A percentile compares a stretch with the other conserved stretches of the same genome.
Evolutionary conservation across 2,797 vertebrate genomes (phyloP).

Genomic region (Leptodactylus fallax): DNA sequence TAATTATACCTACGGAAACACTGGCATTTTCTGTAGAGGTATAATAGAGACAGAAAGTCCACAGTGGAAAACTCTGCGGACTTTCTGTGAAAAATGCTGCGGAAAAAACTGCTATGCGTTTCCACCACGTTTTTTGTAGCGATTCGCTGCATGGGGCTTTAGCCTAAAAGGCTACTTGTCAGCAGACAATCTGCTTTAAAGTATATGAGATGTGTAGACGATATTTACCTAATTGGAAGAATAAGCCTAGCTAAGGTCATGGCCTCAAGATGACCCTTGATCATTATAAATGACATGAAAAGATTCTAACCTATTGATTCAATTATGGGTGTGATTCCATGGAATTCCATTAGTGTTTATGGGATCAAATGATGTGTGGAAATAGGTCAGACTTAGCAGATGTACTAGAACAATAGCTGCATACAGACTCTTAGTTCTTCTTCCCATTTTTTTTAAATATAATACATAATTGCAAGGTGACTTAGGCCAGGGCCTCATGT

Average conservation of each 20-base stretch:
- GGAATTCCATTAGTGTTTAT: constrained; percentile 49
- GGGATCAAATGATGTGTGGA: constrained; percentile 12
- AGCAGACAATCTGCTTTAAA: background rate
- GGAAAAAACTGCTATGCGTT: too few species aligned
- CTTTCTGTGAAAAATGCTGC: too few species aligned
- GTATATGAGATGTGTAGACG: background rate
- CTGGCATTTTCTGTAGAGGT: too few species aligned
- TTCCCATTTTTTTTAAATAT: too few species aligned
- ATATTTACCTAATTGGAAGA: background rate
- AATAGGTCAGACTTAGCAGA: background rate
- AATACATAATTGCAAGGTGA: too few species aligned
- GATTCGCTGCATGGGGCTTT: too few species aligned
- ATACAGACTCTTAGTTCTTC: background rate
- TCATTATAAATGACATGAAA: constrained; percentile 3
- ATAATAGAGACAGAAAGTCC: too few species aligned
- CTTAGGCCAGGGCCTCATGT: too few species aligned
- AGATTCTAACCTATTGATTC: constrained; percentile 48
- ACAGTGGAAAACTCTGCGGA: too few species aligned
- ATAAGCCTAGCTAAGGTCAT: background rate
- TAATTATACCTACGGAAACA: too few species aligned
- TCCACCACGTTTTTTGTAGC: too few species aligned
- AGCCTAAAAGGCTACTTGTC: background rate
- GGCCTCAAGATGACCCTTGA: constrained; percentile 23
- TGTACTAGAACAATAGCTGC: background rate
- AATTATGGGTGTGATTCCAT: constrained; percentile 18